These are phyloP conservation scores for Machimus atricapillus DNA, from an alignment of 2,888 invertebrate species.

Conservation along the genomic window DNA sequence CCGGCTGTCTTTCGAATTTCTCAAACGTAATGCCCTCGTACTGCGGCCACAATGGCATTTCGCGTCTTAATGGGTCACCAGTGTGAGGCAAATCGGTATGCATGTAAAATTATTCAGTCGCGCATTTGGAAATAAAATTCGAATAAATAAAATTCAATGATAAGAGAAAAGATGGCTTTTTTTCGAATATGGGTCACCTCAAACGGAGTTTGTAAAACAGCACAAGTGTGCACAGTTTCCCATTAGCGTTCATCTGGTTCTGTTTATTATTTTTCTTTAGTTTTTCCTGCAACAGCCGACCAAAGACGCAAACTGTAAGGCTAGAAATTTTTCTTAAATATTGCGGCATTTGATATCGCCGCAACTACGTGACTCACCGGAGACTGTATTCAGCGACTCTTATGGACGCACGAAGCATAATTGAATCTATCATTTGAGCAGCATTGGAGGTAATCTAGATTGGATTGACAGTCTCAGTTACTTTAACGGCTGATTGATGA, in stretches of 20 bases:
- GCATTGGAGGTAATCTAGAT: not conserved
- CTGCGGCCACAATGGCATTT: conserved; percentile 5
- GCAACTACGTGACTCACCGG: not conserved
- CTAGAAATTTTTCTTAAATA: not conserved
- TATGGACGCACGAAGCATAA: not conserved
- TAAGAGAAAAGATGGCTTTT: not conserved
- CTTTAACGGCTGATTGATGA: not conserved
- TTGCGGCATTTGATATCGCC: not conserved
- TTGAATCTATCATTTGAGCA: not conserved
- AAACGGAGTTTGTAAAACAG: not conserved
- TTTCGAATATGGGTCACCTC: conserved; percentile 17
- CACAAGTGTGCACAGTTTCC: conserved; percentile 21
- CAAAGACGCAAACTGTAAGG: not conserved
- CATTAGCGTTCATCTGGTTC: not conserved
- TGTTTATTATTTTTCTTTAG: not conserved
- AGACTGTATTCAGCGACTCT: not conserved
- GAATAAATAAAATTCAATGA: conserved; percentile 12
- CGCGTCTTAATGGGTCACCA: conserved; percentile 25
- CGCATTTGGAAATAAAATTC: conserved; percentile 21
- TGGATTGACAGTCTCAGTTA: not conserved
- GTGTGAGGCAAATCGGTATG: conserved; percentile 14
- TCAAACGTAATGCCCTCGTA: not conserved
- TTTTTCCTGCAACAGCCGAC: not conserved
- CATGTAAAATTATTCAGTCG: not conserved
- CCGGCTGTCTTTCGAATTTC: not conserved